Conservation (phyloP, 2,113 vertebrate genomes). For the Ammodytes marinus region DNA sequence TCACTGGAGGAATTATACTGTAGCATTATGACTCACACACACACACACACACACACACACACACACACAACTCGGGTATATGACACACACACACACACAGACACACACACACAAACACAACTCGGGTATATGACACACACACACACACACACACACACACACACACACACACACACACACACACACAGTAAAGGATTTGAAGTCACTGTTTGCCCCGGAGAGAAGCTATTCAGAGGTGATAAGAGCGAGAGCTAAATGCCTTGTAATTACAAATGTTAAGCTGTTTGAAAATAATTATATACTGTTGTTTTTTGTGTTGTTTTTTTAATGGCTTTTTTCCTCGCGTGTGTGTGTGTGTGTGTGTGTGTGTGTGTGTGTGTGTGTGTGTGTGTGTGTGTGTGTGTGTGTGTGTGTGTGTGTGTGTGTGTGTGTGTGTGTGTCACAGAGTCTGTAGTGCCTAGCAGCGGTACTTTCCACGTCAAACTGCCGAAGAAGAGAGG, state of each 20-base stretch:
- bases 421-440: constrained; percentile 3
- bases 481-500: constrained; percentile 97
- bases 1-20: constrained; percentile 10
- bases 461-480: constrained; percentile 97
- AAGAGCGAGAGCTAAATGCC: constrained; percentile 30
- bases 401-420: constrained; percentile 1
- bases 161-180: neutral
- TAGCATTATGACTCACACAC: constrained; percentile 8
- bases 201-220: constrained; percentile 25
- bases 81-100: no score
- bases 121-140: no score
- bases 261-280: constrained; percentile 47
- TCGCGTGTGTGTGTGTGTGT: neutral
- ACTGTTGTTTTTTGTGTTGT: neutral
- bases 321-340: neutral
- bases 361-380: neutral
- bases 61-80: no score
- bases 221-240: constrained; percentile 22
- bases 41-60: no score
- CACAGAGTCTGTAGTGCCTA: constrained; percentile 95
- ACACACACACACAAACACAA: no score
- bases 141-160: no score
- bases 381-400: neutral
- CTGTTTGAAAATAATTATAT: neutral
- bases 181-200: constrained; percentile 18